phyloP scores from a whole-genome alignment of 2,797 vertebrate species.

The Enteromius mattozi region DNA sequence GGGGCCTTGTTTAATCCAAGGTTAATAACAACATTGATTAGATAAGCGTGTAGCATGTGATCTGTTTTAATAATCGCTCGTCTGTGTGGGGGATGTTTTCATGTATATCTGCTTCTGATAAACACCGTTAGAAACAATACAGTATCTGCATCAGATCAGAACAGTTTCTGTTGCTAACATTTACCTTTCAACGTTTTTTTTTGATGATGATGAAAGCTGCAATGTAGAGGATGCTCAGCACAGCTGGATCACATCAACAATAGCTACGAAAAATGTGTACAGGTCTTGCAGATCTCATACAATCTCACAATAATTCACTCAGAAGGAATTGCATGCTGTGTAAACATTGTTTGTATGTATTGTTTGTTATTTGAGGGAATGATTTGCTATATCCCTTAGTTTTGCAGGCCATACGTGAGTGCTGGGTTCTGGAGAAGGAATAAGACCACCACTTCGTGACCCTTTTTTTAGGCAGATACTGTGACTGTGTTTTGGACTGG shows the following conservation, averaged over 20 bases:
- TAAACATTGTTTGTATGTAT: not conserved
- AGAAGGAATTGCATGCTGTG: not conserved
- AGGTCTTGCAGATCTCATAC: not conserved
- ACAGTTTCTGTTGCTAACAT: not conserved
- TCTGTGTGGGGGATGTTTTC: not conserved
- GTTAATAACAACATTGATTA: conserved; percentile 21
- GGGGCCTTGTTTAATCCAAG: conserved; percentile 5
- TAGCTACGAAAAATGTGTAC: not conserved
- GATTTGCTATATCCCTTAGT: too few species aligned
- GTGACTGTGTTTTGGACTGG: not conserved
- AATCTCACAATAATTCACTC: not conserved
- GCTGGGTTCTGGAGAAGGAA: not conserved
- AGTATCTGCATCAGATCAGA: not conserved
- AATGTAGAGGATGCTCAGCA: too few species aligned
- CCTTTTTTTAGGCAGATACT: not conserved
- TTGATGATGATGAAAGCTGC: not conserved
- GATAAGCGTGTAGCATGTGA: not conserved
- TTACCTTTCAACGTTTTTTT: not conserved
- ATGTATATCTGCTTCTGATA: not conserved
- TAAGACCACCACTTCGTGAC: not conserved
- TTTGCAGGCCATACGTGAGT: not conserved
- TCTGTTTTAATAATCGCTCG: not conserved
- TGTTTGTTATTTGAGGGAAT: too few species aligned
- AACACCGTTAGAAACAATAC: not conserved
- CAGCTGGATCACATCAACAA: not conserved